phyloP scores from a whole-genome alignment of 1,140 invertebrate genomes.

The Rhopalosiphum padi region DNA sequence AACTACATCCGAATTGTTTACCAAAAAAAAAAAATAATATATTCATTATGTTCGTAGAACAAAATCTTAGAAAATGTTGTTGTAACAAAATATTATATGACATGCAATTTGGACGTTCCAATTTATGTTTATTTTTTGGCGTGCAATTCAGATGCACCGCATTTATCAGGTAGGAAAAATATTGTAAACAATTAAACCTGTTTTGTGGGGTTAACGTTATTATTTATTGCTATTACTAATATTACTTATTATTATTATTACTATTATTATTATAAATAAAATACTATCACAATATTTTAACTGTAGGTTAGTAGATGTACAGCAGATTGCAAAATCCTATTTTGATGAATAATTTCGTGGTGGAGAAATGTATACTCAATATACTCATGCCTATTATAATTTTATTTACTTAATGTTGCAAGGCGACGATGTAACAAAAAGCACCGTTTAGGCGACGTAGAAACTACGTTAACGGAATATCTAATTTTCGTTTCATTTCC shows the following conservation, averaged over 20 bases:
- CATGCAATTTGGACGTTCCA: too few species aligned
- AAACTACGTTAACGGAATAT: conserved; percentile 2
- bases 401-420: not conserved
- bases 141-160: too few species aligned
- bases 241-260: too few species aligned
- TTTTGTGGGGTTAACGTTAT: not conserved
- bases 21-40: too few species aligned
- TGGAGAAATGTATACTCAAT: not conserved
- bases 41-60: too few species aligned
- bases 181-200: not conserved
- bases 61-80: too few species aligned
- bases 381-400: not conserved
- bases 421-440: not conserved
- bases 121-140: too few species aligned
- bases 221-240: not conserved
- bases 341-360: not conserved
- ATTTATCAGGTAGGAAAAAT: not conserved
- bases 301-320: not conserved
- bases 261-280: not conserved
- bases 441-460: not conserved
- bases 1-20: too few species aligned
- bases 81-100: too few species aligned
- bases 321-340: not conserved
- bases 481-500: not conserved
- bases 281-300: not conserved